Conservation (phyloP, 2,797 vertebrate genomes). For the Tolypeutes matacus region DNA sequence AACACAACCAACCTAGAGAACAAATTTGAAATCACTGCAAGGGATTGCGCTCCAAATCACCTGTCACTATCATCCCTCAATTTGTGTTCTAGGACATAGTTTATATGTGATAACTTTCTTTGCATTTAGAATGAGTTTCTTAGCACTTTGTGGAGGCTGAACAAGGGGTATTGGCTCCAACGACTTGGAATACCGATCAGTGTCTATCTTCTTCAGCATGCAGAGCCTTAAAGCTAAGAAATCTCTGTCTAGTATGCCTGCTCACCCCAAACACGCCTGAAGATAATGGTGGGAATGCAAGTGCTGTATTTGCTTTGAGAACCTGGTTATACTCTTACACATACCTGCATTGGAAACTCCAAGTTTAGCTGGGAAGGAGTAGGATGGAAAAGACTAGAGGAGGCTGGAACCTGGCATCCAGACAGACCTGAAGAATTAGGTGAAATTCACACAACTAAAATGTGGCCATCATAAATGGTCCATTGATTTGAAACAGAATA, state of each 20-base stretch:
- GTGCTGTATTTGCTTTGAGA: not conserved
- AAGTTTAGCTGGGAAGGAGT: not conserved
- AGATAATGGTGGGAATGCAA: not conserved
- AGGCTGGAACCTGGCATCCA: not conserved
- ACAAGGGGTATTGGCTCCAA: not conserved
- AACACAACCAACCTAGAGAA: not conserved
- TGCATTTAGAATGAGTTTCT: not conserved
- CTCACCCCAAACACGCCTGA: not conserved
- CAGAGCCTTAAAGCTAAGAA: not conserved
- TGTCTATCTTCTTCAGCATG: not conserved
- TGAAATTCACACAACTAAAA: not conserved
- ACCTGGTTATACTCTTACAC: not conserved
- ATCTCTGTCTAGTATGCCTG: not conserved
- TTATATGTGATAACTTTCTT: not conserved
- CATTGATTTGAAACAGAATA: not conserved
- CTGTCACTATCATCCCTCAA: not conserved
- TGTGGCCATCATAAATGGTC: not conserved
- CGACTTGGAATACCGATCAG: not conserved
- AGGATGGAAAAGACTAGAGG: not conserved
- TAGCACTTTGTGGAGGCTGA: not conserved
- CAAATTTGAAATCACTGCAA: not conserved
- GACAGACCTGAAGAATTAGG: not conserved
- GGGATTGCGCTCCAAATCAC: not conserved
- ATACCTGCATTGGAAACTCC: not conserved
- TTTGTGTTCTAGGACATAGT: not conserved